These are phyloP conservation scores for Empidonax alnorum DNA, from an alignment of 2,113 vertebrate genomes.

Conservation along the genomic window DNA sequence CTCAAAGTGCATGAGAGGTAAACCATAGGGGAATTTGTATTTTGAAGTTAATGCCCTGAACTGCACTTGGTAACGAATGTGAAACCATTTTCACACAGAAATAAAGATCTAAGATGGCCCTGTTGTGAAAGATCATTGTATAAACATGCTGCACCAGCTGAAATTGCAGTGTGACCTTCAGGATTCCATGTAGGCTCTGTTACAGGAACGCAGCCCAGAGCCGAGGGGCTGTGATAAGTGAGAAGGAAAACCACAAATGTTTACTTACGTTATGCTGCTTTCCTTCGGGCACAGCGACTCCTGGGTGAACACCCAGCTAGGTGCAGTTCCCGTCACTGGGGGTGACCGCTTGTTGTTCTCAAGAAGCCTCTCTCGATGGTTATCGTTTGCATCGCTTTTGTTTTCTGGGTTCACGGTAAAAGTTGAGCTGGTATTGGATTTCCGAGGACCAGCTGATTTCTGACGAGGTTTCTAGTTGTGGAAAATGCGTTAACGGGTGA, in stretches of 20 bases:
- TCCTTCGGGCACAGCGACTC: not conserved
- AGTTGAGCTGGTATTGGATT: not conserved
- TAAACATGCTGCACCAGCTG: not conserved
- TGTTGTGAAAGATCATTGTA: not conserved
- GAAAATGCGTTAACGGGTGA: not conserved
- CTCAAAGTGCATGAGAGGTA: not conserved
- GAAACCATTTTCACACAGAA: not conserved
- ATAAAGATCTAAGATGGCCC: not conserved
- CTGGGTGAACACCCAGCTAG: not conserved
- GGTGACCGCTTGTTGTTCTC: slow-evolving; percentile 2
- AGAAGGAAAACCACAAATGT: slow-evolving; percentile 3
- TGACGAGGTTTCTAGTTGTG: not conserved
- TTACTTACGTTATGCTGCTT: not conserved
- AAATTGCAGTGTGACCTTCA: slow-evolving; percentile 16
- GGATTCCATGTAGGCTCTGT: not conserved
- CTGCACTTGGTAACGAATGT: not conserved
- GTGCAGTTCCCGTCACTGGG: not conserved
- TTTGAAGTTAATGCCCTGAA: not conserved
- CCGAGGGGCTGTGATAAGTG: not conserved
- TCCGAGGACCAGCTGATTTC: not conserved
- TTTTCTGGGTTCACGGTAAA: not conserved
- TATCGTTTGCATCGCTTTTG: not conserved
- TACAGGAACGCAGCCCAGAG: not conserved
- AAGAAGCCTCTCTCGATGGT: not conserved
- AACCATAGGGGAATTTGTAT: not conserved